Base-by-base conservation (phyloP, 2,888 invertebrate species). In the Drosophila kuntzei region DNA sequence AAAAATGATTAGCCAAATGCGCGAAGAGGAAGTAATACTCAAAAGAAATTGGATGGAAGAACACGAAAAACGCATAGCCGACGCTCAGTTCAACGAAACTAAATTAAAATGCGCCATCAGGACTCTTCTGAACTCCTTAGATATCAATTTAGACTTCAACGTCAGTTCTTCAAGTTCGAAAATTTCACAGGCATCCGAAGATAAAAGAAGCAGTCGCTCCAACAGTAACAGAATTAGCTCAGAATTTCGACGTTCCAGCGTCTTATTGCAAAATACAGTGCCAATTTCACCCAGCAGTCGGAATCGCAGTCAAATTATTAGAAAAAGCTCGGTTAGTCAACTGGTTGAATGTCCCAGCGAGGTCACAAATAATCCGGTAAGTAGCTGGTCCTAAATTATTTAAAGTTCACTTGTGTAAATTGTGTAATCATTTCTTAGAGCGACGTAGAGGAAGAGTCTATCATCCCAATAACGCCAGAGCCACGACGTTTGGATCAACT, bases 91-190 rank as follows among this genome's bases (percentile, higher is more conserved):
- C 16, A 20, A 55, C 8, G 62, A 75, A 53, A 41, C 32, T 22
- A 71, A 76, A 57, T 16, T 75, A 1, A 76, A 71, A 53, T 18
- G 43, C 7, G 76, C 71, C 7, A 18, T 76, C 11, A 49, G n/a
- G 7, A 76, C 55, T 25, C 59, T 2, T 2, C 71, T 9, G 29
- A 62, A 12, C 3, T 67, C 6, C 44, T 22, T 61, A n/a, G 20
- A 46, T 4, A 14, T 54, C 3, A 54, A 54, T 54, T 20, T 68
- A 4, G 58, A 68, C 6, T n/a, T 6, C 6, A 16, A 7, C 16
- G 18, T 8, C 6, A 49, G 18, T 39, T 7, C 7, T 0, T 4
- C 12, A 0, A 18, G 14, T 16, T 2, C 7, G 0, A 32, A 11
- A 11, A 6, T 36, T 6, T 27, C 65, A n/a, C 29, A 12, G 2